phyloP scores from a whole-genome alignment of 2,113 vertebrate genomes.

The Antigone vipio region DNA sequence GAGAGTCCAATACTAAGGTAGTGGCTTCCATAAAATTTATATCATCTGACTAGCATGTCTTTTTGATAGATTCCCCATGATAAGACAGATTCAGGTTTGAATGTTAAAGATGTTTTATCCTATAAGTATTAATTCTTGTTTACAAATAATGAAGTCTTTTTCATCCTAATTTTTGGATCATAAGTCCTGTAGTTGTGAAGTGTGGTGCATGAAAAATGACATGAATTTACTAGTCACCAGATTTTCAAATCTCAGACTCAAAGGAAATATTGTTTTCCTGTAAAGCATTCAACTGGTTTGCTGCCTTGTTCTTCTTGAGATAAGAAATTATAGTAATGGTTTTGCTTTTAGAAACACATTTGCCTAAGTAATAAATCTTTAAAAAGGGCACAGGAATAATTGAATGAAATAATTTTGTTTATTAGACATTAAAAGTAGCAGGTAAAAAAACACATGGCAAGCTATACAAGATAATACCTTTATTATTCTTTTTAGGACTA shows the following conservation, averaged over 20 bases:
- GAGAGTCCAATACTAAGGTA: neutral
- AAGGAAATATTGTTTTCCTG: neutral
- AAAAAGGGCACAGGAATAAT: neutral
- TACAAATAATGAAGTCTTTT: neutral
- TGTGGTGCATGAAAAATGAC: neutral
- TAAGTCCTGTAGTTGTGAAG: neutral
- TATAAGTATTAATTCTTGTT: neutral
- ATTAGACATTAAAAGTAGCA: neutral
- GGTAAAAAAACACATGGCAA: neutral
- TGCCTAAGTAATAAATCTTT: neutral
- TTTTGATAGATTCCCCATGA: neutral
- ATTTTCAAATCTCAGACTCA: neutral
- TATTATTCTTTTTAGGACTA: neutral
- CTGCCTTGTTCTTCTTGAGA: neutral
- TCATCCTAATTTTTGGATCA: neutral
- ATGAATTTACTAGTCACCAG: neutral
- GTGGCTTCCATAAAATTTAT: neutral
- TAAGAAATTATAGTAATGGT: neutral
- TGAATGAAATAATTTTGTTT: neutral
- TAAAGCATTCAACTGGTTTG: neutral
- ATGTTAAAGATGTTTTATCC: neutral
- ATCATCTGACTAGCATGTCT: neutral
- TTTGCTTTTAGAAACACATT: constrained; percentile 1
- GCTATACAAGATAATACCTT: neutral
- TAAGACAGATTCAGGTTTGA: neutral